Base-by-base conservation (phyloP, 2,113 vertebrate genomes). In the Prinia subflava region DNA sequence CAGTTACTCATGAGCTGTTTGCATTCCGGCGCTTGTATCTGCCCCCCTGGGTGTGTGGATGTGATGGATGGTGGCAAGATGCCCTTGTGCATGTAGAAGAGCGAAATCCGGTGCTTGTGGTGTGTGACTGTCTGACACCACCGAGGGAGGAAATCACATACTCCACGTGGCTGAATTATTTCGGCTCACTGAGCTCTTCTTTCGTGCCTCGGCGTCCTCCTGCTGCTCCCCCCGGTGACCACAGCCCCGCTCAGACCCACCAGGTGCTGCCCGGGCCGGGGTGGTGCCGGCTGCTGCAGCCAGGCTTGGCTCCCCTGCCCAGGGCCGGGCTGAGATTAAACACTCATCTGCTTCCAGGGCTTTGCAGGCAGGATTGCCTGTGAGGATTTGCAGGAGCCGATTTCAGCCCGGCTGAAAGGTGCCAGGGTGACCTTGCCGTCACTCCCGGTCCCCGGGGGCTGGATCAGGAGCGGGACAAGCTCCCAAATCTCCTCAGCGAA, bases 141-240 rank as follows among this genome's bases (percentile, higher is more conserved):
- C 44, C 7, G 59, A 0, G 0, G 39, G 8, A 16, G 39, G 84
- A 70, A 49, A 49, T 31, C 15, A 3, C 8, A 0, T 2, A 1
- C 19, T 76, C 50, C 15, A 8, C 25, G 10, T 3, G 24, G 15
- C 3, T 65, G n/a, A 13, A 8, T 69, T 35, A 15, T 22, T 83
- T 62, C 60, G 44, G 56, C 5, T 8, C 12, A 0, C 59, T 1
- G 4, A 27, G 5, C 14, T 28, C 62, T 9, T 67, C 16, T 25
- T 57, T 11, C 23, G 18, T 28, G 21, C 60, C 70, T 27, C 3
- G 1, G 3, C 4, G 16, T 42, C 62, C 73, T 35, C n/a, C 15
- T 59, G 5, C 35, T 49, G 42, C 44, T 37, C 18, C 77, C 59
- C 60, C 65, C 6, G 4, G 27, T 0, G 2, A 18, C 4, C 7